Base-by-base conservation (phyloP, 2,888 invertebrate genomes). In the Nomada ruficornis region DNA sequence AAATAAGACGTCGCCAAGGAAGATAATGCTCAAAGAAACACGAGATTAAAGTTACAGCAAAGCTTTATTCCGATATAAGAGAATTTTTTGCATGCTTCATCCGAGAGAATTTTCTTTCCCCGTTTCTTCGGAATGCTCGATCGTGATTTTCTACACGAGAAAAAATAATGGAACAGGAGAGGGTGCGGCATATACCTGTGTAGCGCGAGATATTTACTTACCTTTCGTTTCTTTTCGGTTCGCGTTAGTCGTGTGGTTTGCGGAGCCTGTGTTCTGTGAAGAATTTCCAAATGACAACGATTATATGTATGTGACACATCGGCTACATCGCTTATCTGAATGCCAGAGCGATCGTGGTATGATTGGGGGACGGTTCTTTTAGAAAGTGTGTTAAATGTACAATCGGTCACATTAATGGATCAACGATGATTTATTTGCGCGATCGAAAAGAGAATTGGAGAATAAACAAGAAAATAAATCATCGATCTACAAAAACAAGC, bases 271-370 rank as follows among this genome's bases (percentile, higher is more conserved):
- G 84, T 88, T 82, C 68, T 79, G 80, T 84, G 88, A 79, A 80
- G 79, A 76, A 84, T 80, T 36, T 88, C 75, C 72, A 86, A 84
- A 84, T 86, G 80, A 87, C 86, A 87, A 87, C 86, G 86, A 87
- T 69, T 78, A 87, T 77, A 87, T 84, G 87, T 77, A 87, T 84
- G 87, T 82, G 87, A 87, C 86, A 86, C 86, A 82, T 86, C 86
- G 86, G 84, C 80, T 82, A 84, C 68, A 82, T 87, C 86, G 87
- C 84, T 87, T 87, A 86, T 63, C 65, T 82, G 87, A 83, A 36
- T 87, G 87, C 62, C 75, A 86, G 87, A 87, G 84, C 86, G 86
- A 87, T 87, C 88, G 84, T 86, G 84, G 80, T 86, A 73, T 87
- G 87, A 87, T 60, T 87, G 86, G 64, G 62, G 78, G 77, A 82